Conservation (phyloP, 92 coral and sea anemone genomes). For the Heteractis magnifica region DNA sequence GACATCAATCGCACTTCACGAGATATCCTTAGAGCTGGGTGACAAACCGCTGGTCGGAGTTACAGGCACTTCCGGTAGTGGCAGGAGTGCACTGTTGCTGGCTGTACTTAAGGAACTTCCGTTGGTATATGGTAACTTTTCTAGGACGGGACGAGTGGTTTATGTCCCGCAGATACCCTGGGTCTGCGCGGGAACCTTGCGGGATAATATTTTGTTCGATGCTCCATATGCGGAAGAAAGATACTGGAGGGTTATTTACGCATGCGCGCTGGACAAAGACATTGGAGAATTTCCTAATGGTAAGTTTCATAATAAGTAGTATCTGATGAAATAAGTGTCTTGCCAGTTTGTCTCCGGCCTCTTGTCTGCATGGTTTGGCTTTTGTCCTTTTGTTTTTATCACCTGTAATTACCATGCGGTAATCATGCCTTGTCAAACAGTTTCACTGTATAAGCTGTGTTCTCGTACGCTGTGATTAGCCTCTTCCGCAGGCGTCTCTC, state of each 20-base stretch:
- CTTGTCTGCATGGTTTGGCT: too few relatives aligned
- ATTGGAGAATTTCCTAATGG: conserved; percentile 50
- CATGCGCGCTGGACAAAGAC: conserved; percentile 50
- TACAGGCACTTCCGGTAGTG: conserved; percentile 50
- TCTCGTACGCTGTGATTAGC: too few relatives aligned
- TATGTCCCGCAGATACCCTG: conserved; percentile 64
- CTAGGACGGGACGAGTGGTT: conserved; percentile 30
- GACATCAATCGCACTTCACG: conserved; percentile 11
- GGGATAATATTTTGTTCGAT: conserved; percentile 58
- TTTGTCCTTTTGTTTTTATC: too few relatives aligned
- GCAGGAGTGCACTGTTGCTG: conserved; percentile 47
- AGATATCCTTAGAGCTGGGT: conserved; percentile 25
- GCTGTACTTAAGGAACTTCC: conserved; percentile 51
- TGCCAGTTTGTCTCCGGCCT: too few relatives aligned
- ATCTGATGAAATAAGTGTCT: too few relatives aligned
- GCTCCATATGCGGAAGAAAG: conserved; percentile 37
- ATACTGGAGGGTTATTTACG: conserved; percentile 41
- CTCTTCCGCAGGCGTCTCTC: too few relatives aligned
- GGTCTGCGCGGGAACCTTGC: conserved; percentile 57
- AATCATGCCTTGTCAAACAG: not conserved
- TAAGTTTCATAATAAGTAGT: not conserved
- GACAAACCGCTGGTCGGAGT: conserved; percentile 28
- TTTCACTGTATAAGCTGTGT: too few relatives aligned
- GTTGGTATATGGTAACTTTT: conserved; percentile 10
- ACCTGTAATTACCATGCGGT: not conserved